Percentiles rank a stretch among this genome's conserved stretches.
phyloP scores from a whole-genome alignment of 2,888 invertebrate species.

The Lumbricus terrestris region DNA sequence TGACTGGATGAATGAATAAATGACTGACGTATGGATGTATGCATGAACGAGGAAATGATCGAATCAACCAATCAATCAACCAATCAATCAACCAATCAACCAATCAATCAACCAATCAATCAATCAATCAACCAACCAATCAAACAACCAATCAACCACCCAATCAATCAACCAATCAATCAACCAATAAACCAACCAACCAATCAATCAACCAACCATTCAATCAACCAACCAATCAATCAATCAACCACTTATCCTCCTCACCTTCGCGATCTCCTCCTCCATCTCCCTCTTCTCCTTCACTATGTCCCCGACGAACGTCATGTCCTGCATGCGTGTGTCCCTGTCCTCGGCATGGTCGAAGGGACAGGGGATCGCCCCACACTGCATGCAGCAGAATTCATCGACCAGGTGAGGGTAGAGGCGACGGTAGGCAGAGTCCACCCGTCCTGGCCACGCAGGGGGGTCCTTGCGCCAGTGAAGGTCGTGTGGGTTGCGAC shows the following conservation, averaged over 20 bases:
- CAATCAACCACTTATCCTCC: not conserved
- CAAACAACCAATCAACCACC: too few species aligned
- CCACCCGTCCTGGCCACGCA: constrained; percentile 18
- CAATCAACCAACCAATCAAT: not conserved
- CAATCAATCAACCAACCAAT: not conserved
- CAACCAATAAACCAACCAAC: too few species aligned
- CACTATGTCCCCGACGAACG: constrained; percentile 36
- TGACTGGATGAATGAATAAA: not conserved
- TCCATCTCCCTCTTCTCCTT: constrained; percentile 33
- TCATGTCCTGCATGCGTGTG: constrained; percentile 29
- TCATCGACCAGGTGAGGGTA: constrained; percentile 33
- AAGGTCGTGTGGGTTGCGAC: constrained; percentile 32
- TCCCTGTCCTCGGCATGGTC: constrained; percentile 35
- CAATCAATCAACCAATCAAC: too few species aligned
- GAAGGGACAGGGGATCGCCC: constrained; percentile 37
- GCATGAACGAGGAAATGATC: not conserved
- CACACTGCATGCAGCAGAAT: constrained; percentile 35
- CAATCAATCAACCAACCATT: too few species aligned
- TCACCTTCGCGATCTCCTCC: constrained; percentile 25
- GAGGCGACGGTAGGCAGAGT: constrained; percentile 24
- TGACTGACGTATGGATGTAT: not conserved
- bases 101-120: not conserved
- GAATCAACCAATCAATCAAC: too few species aligned
- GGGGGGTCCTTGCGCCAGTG: constrained; percentile 33
- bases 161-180: not conserved